Base-by-base conservation (phyloP, 1,140 invertebrate species). In the Nephila pilipes region DNA sequence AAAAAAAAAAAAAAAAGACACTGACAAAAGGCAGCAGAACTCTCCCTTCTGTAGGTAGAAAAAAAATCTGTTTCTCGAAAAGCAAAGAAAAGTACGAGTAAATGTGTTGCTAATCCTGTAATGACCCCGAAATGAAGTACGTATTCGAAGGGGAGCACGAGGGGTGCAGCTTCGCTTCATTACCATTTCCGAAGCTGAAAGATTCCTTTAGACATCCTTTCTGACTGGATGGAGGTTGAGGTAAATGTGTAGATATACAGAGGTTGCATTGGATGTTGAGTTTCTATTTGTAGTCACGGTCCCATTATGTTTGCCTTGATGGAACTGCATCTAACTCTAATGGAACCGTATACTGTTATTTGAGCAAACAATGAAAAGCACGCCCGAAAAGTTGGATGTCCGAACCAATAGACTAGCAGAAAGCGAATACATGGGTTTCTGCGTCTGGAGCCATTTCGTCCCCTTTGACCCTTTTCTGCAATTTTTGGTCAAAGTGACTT, bases 81-180 rank as follows among this genome's bases (percentile, higher is more conserved):
- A 32, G 90, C 60, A 38, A 65, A 58, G 89, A 81, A 63, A 79
- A 91, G 22, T 92, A n/a, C 60, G 60, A 92, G 91, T 79, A 93
- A 93, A 93, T 93, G 91, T 87, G 91, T 87, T 93, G 91, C 83
- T 93, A 93, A 93, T 93, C 91, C 91, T 87, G 91, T 93, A 93
- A 93, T 93, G 91, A 87, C 91, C 91, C 85, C 63, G 69, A 93
- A 93, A 93, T 93, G 91, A 93, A 92, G 90, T 83, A 91, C 58
- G 89, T 8, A 75, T 85, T 46, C 46, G 32, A 92, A 81, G 75
- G 87, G 65, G 55, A 85, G 89, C 79, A 63, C 63, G 81, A 69
- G 90, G 87, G 81, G 90, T 57, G 81, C 80, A 85, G 81, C 36
- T 20, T 36, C 54, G 25, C 90, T 85, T 85, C 80, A 92, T 92